A percentile compares a stretch with the other conserved stretches of the same genome.
Evolutionary conservation across 2,797 vertebrate genomes (phyloP).

Genomic region (Pachyuromys duprasi): DNA sequence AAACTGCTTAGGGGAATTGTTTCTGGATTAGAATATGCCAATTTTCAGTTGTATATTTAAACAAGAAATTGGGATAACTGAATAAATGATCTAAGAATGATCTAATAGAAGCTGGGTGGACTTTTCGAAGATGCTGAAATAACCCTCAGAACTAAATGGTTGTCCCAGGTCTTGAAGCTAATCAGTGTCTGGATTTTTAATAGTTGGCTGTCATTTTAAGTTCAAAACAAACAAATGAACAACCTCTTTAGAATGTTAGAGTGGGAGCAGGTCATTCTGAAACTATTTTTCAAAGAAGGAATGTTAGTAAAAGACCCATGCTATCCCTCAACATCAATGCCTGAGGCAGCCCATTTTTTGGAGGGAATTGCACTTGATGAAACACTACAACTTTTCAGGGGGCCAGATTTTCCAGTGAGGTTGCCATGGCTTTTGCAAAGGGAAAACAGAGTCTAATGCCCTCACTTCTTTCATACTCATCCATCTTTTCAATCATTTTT

Average conservation of each 20-base stretch:
- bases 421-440: background rate
- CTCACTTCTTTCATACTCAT: conserved; percentile 32
- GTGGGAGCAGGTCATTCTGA: conserved; percentile 29
- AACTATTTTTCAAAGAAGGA: background rate
- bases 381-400: background rate
- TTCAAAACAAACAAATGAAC: conserved; percentile 7
- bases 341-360: background rate
- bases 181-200: conserved; percentile 22
- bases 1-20: conserved; percentile 26
- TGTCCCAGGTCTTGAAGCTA: background rate
- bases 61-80: background rate
- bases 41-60: conserved; percentile 33
- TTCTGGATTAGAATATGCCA: background rate
- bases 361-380: background rate
- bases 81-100: conserved; percentile 43
- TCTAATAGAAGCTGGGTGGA: background rate
- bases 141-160: conserved; percentile 29
- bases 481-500: background rate
- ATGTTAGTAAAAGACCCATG: conserved; percentile 9
- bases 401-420: conserved; percentile 4
- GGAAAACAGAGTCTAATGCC: background rate
- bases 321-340: background rate
- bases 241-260: background rate
- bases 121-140: conserved; percentile 22
- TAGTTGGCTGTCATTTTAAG: conserved; percentile 24